Evolutionary conservation across 2,113 vertebrate genomes (phyloP).

Genomic region (Cynoglossus semilaevis): DNA sequence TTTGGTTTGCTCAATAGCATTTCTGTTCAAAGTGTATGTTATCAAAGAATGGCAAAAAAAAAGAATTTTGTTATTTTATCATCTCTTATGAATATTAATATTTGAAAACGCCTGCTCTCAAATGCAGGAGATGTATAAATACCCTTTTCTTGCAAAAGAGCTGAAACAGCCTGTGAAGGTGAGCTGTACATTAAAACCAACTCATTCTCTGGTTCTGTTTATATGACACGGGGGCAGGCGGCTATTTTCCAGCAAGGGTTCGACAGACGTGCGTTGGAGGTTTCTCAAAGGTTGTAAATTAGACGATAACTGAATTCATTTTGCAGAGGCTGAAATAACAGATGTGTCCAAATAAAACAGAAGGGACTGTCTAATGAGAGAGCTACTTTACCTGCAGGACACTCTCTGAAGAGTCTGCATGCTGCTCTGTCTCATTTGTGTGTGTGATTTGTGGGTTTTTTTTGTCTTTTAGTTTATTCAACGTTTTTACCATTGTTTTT

Average conservation of each 20-base stretch:
- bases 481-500: too few relatives aligned
- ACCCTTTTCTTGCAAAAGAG: conserved; percentile 9
- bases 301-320: conserved; percentile 36
- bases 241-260: conserved; percentile 30
- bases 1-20: conserved; percentile 46
- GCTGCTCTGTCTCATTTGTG: conserved; percentile 14
- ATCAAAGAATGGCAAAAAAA: conserved; percentile 68
- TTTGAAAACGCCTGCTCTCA: conserved; percentile 39
- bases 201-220: conserved; percentile 32
- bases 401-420: conserved; percentile 16
- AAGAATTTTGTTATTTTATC: conserved; percentile 68
- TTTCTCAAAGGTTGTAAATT: conserved; percentile 34
- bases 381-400: conserved; percentile 27
- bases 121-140: not conserved
- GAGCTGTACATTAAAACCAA: conserved; percentile 40
- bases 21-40: conserved; percentile 69
- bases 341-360: conserved; percentile 40
- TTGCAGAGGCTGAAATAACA: conserved; percentile 35
- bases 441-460: conserved; percentile 1
- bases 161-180: conserved; percentile 32
- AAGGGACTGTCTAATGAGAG: conserved; percentile 3
- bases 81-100: conserved; percentile 81
- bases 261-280: conserved; percentile 10
- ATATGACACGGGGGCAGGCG: conserved; percentile 30
- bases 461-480: not conserved